phyloP scores from a whole-genome alignment of 1,140 invertebrate genomes.

The Drosophila insularis region DNA sequence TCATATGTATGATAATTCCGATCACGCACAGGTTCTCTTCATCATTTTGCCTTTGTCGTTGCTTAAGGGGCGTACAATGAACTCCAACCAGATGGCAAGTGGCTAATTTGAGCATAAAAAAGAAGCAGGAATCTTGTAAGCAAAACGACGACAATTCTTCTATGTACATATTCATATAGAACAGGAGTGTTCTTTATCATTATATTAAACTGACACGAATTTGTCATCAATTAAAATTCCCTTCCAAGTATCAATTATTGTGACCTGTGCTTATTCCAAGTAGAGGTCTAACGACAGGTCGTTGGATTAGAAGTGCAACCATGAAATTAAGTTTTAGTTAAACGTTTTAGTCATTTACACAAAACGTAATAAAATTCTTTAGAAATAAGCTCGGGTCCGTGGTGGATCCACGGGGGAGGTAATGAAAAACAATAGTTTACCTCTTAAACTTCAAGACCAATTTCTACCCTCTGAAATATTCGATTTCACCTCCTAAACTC shows the following conservation, averaged over 20 bases:
- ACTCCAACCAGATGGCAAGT: not conserved
- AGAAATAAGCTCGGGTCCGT: too few species aligned
- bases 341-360: too few species aligned
- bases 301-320: too few species aligned
- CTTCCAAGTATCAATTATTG: not conserved
- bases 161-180: not conserved
- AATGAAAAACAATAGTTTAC: too few species aligned
- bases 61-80: conserved; percentile 5
- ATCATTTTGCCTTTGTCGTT: not conserved
- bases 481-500: too few species aligned
- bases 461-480: too few species aligned
- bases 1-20: conserved; percentile 1
- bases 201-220: not conserved
- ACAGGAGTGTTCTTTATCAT: not conserved
- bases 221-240: not conserved
- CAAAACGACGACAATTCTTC: not conserved
- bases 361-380: too few species aligned
- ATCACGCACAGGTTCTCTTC: conserved; percentile 7
- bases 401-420: too few species aligned
- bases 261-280: not conserved
- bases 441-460: too few species aligned
- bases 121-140: not conserved
- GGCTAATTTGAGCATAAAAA: not conserved
- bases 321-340: too few species aligned
- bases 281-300: too few species aligned